phyloP scores from a whole-genome alignment of 1,140 invertebrate species.

The Aphidius gifuensis region DNA sequence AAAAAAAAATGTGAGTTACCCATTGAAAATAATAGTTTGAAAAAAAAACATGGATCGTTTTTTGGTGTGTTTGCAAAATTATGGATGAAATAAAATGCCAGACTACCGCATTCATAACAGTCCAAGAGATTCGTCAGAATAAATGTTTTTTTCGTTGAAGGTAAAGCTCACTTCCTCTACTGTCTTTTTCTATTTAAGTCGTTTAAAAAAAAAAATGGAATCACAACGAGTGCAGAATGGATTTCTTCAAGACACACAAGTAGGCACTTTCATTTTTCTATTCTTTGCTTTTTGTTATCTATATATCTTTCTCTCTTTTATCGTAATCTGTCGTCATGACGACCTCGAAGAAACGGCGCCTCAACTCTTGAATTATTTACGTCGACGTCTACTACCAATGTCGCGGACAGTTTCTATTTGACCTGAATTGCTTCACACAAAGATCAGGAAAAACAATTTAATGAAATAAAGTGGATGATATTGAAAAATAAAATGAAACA shows the following conservation, averaged over 20 bases:
- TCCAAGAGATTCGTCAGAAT: slow-evolving; percentile 7
- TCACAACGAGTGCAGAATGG: background rate
- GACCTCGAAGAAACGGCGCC: slow-evolving; percentile 33
- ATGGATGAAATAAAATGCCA: slow-evolving; percentile 12
- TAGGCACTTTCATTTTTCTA: background rate
- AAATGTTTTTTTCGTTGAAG: slow-evolving; percentile 6
- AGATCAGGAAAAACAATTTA: background rate
- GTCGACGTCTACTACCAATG: slow-evolving; percentile 26
- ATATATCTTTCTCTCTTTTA: slow-evolving; percentile 9
- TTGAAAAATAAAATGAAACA: background rate
- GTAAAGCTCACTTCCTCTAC: background rate
- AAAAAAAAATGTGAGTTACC: no score
- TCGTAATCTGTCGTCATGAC: slow-evolving; percentile 40
- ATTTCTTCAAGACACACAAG: slow-evolving; percentile 2
- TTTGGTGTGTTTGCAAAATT: background rate
- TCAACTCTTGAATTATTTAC: slow-evolving; percentile 41
- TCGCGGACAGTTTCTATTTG: slow-evolving; percentile 27
- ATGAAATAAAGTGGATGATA: background rate
- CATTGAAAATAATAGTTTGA: background rate
- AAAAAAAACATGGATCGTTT: background rate
- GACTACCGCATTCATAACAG: background rate
- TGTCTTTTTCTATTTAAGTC: no score
- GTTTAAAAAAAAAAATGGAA: background rate
- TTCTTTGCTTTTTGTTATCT: background rate
- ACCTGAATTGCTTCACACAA: slow-evolving; percentile 30